A percentile compares a stretch with the other conserved stretches of the same genome.
Conservation (phyloP, 2,797 vertebrate species). For the Gobionotothen gibberifrons region DNA sequence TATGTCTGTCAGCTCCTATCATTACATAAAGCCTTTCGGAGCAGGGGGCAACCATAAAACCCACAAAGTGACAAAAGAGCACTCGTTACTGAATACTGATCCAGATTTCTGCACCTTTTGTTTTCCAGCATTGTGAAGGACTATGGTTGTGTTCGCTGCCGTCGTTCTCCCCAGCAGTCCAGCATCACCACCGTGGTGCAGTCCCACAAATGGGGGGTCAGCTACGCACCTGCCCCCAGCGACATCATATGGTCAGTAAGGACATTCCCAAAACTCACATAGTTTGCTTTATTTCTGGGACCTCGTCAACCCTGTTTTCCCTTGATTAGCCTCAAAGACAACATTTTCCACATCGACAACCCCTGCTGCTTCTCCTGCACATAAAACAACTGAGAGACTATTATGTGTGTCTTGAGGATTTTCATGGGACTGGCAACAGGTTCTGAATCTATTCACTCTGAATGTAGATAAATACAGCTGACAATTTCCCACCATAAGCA, state of each 20-base stretch:
- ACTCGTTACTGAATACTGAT: background rate
- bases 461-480: no score
- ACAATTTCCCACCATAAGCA: no score
- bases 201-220: slow-evolving; percentile 90
- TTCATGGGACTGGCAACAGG: no score
- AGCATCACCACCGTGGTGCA: slow-evolving; percentile 92
- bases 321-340: background rate
- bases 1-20: slow-evolving; percentile 22
- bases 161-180: slow-evolving; percentile 90
- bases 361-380: background rate
- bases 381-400: background rate
- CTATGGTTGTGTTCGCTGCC: slow-evolving; percentile 85
- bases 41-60: background rate
- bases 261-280: background rate
- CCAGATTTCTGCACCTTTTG: slow-evolving; percentile 8
- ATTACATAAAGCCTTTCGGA: slow-evolving; percentile 29
- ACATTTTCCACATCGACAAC: background rate
- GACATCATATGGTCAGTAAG: slow-evolving; percentile 95
- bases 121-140: slow-evolving; percentile 90
- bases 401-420: no score
- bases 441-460: no score
- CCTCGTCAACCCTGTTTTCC: background rate
- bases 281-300: background rate
- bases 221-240: slow-evolving; percentile 91
- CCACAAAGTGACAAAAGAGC: background rate